Percentiles rank a stretch among this genome's conserved stretches.
phyloP scores from a whole-genome alignment of 2,113 vertebrate genomes.

The Ifrita kowaldi region DNA sequence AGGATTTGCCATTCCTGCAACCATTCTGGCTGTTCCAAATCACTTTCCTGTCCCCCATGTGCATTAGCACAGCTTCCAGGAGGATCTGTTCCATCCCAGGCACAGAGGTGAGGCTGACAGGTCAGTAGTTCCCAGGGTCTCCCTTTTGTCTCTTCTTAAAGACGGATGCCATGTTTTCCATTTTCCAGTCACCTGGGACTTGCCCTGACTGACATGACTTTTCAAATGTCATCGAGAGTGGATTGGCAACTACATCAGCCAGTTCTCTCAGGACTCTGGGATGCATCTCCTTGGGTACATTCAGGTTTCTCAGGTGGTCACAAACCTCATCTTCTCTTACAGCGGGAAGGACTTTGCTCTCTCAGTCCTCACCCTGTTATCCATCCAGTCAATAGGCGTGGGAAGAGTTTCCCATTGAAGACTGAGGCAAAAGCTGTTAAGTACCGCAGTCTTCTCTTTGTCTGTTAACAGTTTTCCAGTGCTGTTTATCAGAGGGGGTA shows the following conservation, averaged over 20 bases:
- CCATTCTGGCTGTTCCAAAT: not conserved
- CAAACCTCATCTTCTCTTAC: not conserved
- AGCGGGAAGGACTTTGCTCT: not conserved
- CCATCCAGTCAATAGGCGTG: no score
- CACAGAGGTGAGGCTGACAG: not conserved
- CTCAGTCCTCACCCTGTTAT: not conserved
- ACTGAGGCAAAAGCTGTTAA: not conserved
- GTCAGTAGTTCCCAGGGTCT: not conserved
- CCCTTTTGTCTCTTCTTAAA: not conserved
- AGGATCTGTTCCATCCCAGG: not conserved
- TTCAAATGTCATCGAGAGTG: not conserved
- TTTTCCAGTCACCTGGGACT: not conserved
- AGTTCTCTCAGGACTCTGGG: not conserved
- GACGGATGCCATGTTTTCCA: not conserved
- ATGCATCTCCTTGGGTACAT: not conserved
- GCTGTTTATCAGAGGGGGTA: not conserved
- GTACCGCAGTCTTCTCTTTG: not conserved
- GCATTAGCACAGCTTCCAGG: not conserved
- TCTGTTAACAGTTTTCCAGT: not conserved
- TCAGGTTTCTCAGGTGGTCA: not conserved
- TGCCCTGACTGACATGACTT: not conserved
- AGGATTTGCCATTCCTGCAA: not conserved
- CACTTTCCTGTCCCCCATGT: not conserved
- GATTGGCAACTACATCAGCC: not conserved
- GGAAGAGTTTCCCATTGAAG: not conserved